These are phyloP conservation scores for Deilephila elpenor DNA, from an alignment of 2,888 invertebrate species.

Conservation along the genomic window DNA sequence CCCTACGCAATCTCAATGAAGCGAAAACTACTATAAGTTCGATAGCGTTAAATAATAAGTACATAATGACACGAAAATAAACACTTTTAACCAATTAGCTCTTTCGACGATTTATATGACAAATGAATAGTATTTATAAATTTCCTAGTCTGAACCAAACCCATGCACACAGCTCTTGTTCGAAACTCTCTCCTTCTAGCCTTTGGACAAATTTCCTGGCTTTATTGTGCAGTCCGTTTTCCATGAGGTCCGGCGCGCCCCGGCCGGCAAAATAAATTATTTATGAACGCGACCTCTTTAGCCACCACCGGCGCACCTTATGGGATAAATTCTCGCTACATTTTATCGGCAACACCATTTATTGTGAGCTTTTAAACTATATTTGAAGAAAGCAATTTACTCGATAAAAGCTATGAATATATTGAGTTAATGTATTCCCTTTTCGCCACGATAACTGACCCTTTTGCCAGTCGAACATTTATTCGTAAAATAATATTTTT, in stretches of 20 bases:
- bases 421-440: conserved; percentile 27
- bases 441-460: conserved; percentile 2
- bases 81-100: no score
- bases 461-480: not conserved
- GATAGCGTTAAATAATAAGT: no score
- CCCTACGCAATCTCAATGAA: no score
- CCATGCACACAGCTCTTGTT: no score
- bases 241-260: not conserved
- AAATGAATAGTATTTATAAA: no score
- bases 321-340: conserved; percentile 11
- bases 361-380: conserved; percentile 12
- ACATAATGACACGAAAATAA: no score
- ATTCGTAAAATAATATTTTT: not conserved
- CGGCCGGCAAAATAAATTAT: conserved; percentile 53
- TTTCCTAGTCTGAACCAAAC: no score
- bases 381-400: conserved; percentile 10
- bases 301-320: conserved; percentile 11
- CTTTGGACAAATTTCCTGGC: no score
- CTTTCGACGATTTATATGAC: no score
- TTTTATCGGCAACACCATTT: conserved; percentile 2
- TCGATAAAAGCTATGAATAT: conserved; percentile 21
- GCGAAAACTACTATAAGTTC: no score
- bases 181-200: no score
- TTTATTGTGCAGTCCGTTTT: no score
- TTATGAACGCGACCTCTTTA: conserved; percentile 48